Conservation (phyloP, 2,113 vertebrate genomes). For the Scophthalmus maximus region DNA sequence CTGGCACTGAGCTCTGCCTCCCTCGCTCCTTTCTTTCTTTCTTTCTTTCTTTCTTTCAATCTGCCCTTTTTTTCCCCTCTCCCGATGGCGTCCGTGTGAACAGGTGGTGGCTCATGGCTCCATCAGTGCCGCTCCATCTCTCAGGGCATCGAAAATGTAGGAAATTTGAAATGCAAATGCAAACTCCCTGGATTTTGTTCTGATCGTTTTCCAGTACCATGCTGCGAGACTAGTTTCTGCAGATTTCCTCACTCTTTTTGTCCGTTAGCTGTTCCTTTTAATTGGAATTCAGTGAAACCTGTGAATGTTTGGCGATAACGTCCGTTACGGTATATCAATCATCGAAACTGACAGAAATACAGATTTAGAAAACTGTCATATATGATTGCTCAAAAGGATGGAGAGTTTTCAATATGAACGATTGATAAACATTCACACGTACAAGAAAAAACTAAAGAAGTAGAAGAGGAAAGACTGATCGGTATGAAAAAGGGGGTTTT, state of each 20-base stretch:
- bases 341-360: no score
- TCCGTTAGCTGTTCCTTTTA: no score
- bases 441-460: neutral
- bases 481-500: neutral
- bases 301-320: no score
- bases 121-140: neutral
- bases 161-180: conserved; percentile 11
- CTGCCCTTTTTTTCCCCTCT: conserved; percentile 5
- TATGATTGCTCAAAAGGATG: neutral
- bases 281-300: no score
- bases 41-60: neutral
- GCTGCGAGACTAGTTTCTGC: neutral
- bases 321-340: no score
- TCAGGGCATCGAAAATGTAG: neutral
- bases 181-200: conserved; percentile 2
- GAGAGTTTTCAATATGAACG: neutral
- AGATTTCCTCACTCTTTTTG: neutral
- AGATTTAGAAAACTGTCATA: no score
- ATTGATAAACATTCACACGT: neutral
- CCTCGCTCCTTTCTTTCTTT: neutral
- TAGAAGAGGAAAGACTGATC: neutral
- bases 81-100: conserved; percentile 26
- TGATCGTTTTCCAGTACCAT: neutral
- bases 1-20: conserved; percentile 24
- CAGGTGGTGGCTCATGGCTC: conserved; percentile 44